These are phyloP conservation scores for Adelosebastes latens DNA, from an alignment of 2,797 vertebrate species.

Conservation along the genomic window DNA sequence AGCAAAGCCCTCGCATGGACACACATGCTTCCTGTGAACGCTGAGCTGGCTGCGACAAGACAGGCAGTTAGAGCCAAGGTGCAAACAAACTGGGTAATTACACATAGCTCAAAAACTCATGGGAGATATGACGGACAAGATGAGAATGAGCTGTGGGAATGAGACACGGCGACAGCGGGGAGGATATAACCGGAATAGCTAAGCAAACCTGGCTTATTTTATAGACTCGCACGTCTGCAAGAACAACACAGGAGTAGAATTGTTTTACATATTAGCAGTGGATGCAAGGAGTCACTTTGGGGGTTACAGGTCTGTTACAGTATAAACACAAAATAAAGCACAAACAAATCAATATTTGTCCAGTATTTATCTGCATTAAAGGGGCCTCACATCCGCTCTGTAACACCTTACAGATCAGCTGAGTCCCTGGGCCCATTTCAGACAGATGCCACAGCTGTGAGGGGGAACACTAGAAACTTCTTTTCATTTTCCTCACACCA, in stretches of 20 bases:
- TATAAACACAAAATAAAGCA: conserved; percentile 45
- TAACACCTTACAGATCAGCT: conserved; percentile 4
- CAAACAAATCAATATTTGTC: conserved; percentile 60
- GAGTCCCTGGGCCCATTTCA: conserved; percentile 5
- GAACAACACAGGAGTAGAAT: conserved; percentile 40
- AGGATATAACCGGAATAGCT: conserved; percentile 64
- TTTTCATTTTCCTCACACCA: conserved; percentile 22
- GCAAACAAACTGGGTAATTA: conserved; percentile 83
- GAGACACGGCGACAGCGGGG: conserved; percentile 47
- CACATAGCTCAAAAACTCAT: conserved; percentile 75
- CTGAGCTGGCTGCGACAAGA: conserved; percentile 66
- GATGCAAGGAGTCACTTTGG: conserved; percentile 54
- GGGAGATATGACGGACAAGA: conserved; percentile 76
- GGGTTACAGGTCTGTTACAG: conserved; percentile 44
- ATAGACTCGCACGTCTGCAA: conserved; percentile 51
- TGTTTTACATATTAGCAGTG: conserved; percentile 31
- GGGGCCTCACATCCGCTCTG: neutral
- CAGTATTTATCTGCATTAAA: conserved; percentile 46
- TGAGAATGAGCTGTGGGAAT: conserved; percentile 77
- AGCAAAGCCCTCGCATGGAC: conserved; percentile 23
- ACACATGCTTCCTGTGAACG: conserved; percentile 58
- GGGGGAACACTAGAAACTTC: conserved; percentile 1
- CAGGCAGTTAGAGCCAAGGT: conserved; percentile 77
- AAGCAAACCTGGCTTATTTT: conserved; percentile 66
- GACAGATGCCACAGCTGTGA: conserved; percentile 28